phyloP scores from a whole-genome alignment of 2,888 invertebrate species.

The Mongoloraphidia duomilia region DNA sequence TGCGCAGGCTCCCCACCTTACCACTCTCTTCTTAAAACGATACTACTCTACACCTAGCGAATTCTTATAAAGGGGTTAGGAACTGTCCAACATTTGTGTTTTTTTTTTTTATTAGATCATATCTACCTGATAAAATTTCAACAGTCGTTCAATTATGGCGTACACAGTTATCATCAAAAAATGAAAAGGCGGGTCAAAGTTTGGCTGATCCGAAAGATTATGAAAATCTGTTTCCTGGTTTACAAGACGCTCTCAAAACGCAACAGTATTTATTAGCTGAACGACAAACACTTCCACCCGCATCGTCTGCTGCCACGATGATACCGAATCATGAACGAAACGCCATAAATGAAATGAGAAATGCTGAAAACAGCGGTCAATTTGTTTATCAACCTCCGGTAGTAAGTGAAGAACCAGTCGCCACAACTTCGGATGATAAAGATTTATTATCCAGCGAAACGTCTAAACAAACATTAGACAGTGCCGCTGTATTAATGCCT shows the following conservation, averaged over 20 bases:
- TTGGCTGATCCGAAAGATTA: constrained; percentile 92
- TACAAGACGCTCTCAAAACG: constrained; percentile 53
- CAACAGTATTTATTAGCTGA: constrained; percentile 47
- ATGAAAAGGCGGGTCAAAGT: constrained; percentile 85
- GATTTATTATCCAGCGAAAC: neutral
- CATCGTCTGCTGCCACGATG: constrained; percentile 36
- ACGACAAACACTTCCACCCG: constrained; percentile 36
- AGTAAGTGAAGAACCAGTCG: neutral
- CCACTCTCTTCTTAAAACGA: too few relatives aligned
- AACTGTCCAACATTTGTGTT: neutral
- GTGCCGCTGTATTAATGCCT: neutral
- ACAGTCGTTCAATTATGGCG: constrained; percentile 82
- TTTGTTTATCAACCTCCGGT: constrained; percentile 24
- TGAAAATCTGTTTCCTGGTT: constrained; percentile 89
- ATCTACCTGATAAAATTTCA: constrained; percentile 84
- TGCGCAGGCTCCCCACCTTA: too few relatives aligned
- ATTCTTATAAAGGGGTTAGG: too few relatives aligned
- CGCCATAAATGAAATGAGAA: constrained; percentile 54
- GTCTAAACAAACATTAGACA: neutral
- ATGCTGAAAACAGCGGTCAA: constrained; percentile 37
- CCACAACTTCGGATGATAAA: neutral
- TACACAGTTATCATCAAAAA: constrained; percentile 58
- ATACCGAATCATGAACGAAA: constrained; percentile 52
- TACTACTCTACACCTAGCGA: too few relatives aligned
- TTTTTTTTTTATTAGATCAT: constrained; percentile 47